Percentiles rank a stretch among this genome's conserved stretches.
Conservation (phyloP, 2,113 vertebrate species). For the Morone saxatilis region DNA sequence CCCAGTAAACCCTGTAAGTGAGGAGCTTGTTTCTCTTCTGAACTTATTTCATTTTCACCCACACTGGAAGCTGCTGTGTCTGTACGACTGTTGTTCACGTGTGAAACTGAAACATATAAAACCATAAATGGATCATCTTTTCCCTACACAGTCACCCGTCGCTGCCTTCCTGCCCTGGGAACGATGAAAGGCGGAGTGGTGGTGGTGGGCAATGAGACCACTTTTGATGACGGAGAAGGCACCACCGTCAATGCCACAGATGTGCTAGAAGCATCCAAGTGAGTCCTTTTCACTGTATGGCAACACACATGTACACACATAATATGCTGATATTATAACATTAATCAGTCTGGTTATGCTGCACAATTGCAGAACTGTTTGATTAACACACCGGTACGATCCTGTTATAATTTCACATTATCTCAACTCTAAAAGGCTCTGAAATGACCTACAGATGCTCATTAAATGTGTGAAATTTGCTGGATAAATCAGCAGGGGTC, state of each 20-base stretch:
- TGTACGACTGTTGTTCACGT: not conserved
- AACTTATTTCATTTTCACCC: not conserved
- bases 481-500: not conserved
- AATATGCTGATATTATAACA: not conserved
- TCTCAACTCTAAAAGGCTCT: not conserved
- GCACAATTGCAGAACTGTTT: not conserved
- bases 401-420: not conserved
- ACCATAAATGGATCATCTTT: not conserved
- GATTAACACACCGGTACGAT: not conserved
- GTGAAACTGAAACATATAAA: not conserved
- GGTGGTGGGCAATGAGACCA: slow-evolving; percentile 90
- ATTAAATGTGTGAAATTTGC: not conserved
- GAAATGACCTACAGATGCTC: not conserved
- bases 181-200: slow-evolving; percentile 85
- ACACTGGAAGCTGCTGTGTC: not conserved
- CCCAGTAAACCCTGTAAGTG: slow-evolving; percentile 92
- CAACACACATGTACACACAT: not conserved
- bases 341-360: not conserved
- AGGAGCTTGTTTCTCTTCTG: not conserved
- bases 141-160: slow-evolving; percentile 86
- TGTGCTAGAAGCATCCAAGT: slow-evolving; percentile 93
- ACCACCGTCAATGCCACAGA: slow-evolving; percentile 85
- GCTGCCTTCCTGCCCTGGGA: slow-evolving; percentile 90
- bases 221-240: slow-evolving; percentile 79
- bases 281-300: slow-evolving; percentile 65